These are phyloP conservation scores for Syrrhaptes paradoxus DNA, from an alignment of 2,113 vertebrate species.

Conservation along the genomic window DNA sequence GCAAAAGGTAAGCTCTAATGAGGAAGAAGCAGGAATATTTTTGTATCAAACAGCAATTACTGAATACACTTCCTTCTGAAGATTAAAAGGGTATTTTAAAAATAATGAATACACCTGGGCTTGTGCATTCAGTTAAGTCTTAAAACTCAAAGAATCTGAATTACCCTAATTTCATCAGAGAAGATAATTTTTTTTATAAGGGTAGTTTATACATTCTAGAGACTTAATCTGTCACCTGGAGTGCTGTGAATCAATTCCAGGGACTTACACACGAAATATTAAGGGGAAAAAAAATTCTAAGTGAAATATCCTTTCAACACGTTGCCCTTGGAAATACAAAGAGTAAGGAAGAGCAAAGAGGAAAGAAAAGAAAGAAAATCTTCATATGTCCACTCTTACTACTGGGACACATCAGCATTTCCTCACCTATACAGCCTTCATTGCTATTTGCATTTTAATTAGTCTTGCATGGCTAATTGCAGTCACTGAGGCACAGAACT, in stretches of 20 bases:
- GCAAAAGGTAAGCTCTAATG: not conserved
- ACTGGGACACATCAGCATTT: not conserved
- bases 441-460: not conserved
- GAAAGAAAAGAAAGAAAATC: not conserved
- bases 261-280: not conserved
- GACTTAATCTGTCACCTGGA: slow-evolving; percentile 15
- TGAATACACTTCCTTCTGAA: not conserved
- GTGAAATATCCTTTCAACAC: not conserved
- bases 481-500: not conserved
- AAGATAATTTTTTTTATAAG: not conserved
- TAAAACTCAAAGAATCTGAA: slow-evolving; percentile 6
- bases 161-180: not conserved
- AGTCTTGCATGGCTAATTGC: not conserved
- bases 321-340: not conserved
- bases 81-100: not conserved
- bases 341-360: not conserved
- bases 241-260: not conserved
- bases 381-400: not conserved
- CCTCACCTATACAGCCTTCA: not conserved
- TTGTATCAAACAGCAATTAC: slow-evolving; percentile 8
- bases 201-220: not conserved
- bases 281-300: not conserved
- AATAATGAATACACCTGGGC: slow-evolving; percentile 4
- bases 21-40: not conserved
- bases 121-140: not conserved